A percentile compares a stretch with the other conserved stretches of the same genome.
phyloP scores from a whole-genome alignment of 1,140 invertebrate genomes.

The Drosophila tani region DNA sequence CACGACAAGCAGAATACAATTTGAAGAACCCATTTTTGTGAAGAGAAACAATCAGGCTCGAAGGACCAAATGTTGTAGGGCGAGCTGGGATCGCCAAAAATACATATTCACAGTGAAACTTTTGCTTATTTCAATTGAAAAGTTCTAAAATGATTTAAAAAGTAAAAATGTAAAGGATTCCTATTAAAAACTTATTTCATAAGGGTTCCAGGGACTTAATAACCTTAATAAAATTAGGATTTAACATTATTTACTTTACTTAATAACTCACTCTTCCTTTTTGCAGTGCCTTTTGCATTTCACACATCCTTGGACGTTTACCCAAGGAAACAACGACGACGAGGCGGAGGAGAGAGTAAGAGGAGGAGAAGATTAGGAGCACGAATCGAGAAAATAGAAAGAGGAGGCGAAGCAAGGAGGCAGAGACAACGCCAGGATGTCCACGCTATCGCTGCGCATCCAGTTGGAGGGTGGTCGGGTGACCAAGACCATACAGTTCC shows the following conservation, averaged over 20 bases:
- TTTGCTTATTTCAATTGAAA: too few relatives aligned
- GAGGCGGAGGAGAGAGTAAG: constrained; percentile 41
- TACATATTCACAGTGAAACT: too few relatives aligned
- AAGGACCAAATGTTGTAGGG: too few relatives aligned
- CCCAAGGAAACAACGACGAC: constrained; percentile 63
- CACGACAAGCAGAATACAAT: too few relatives aligned
- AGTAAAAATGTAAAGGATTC: too few relatives aligned
- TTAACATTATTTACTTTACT: neutral
- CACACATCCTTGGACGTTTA: constrained; percentile 61
- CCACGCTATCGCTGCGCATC: constrained; percentile 95
- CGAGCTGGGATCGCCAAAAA: too few relatives aligned
- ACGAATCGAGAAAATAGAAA: constrained; percentile 15
- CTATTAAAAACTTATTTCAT: too few relatives aligned
- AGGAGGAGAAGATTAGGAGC: constrained; percentile 40
- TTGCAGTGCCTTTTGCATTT: constrained; percentile 81
- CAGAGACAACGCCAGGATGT: constrained; percentile 67
- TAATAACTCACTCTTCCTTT: neutral
- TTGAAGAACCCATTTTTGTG: too few relatives aligned
- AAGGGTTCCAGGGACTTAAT: too few relatives aligned
- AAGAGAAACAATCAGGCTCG: too few relatives aligned
- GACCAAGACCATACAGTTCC: constrained; percentile 99
- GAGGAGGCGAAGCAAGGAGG: constrained; percentile 23
- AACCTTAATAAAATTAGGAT: too few relatives aligned
- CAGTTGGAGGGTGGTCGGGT: constrained; percentile 96
- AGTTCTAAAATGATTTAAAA: too few relatives aligned